A percentile compares a stretch with the other conserved stretches of the same genome.
Conservation (phyloP, 2,113 vertebrate genomes). For the Nestor notabilis region DNA sequence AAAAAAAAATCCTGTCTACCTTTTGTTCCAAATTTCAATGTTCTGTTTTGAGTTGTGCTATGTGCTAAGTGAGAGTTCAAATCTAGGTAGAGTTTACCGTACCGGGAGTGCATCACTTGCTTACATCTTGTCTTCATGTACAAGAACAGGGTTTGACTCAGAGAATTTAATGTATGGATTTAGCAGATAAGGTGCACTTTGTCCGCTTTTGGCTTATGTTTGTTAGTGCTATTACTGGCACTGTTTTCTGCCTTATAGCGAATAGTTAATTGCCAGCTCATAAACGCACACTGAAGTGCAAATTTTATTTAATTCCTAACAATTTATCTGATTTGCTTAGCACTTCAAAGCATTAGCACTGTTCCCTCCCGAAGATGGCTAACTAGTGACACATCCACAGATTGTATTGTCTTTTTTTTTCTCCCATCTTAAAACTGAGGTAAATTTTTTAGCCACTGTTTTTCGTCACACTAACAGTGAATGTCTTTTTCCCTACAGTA, state of each 20-base stretch:
- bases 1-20: not conserved
- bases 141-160: not conserved
- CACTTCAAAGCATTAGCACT: not conserved
- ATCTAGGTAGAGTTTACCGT: not conserved
- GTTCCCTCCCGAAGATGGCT: not conserved
- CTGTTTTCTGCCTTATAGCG: not conserved
- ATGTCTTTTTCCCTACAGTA: conserved; percentile 76
- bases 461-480: not conserved
- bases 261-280: not conserved
- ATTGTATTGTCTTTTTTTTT: not conserved
- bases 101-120: not conserved
- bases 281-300: not conserved
- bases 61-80: not conserved
- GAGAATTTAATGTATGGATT: not conserved
- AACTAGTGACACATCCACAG: not conserved
- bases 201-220: not conserved
- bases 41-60: not conserved
- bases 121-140: not conserved
- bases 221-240: not conserved
- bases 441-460: not conserved
- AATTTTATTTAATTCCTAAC: not conserved
- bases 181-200: not conserved
- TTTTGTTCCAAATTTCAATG: not conserved
- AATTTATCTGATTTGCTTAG: not conserved
- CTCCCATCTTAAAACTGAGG: not conserved